Percentiles rank a stretch among this genome's conserved stretches.
These are phyloP conservation scores for Rhegmatorhina hoffmannsi DNA, from an alignment of 2,113 vertebrate genomes.

Conservation along the genomic window DNA sequence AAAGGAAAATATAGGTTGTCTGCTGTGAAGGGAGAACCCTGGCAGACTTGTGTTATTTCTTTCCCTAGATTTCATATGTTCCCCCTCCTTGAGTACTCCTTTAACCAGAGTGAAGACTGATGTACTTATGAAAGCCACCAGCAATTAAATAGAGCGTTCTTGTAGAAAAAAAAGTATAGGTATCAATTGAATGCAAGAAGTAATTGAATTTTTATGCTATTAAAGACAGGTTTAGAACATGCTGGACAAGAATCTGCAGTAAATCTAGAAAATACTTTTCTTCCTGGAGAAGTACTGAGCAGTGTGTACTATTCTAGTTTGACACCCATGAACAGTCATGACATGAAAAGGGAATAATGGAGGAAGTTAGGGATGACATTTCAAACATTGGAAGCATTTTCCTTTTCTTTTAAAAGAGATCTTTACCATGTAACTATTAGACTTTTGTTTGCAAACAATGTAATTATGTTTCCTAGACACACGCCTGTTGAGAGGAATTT, in stretches of 20 bases:
- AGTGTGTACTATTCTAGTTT: background rate
- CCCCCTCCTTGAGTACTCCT: fast-evolving
- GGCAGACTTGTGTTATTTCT: background rate
- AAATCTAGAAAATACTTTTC: background rate
- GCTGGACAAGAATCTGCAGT: background rate
- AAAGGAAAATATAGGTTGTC: background rate
- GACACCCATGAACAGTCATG: background rate
- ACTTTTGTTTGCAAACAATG: background rate
- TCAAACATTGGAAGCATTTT: background rate
- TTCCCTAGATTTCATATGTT: background rate
- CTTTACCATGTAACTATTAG: background rate
- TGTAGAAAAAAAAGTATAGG: background rate
- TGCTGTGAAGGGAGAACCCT: background rate
- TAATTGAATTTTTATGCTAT: background rate
- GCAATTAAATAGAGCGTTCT: background rate
- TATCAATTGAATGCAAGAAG: background rate
- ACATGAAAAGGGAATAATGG: background rate
- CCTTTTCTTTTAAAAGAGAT: background rate
- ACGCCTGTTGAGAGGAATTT: slow-evolving; percentile 59
- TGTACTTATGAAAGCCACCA: background rate
- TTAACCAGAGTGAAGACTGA: background rate
- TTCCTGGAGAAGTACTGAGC: background rate
- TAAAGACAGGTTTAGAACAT: background rate
- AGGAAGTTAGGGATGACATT: background rate
- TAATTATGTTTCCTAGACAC: background rate